These are phyloP conservation scores for Athetis lepigone DNA, from an alignment of 2,888 invertebrate genomes.

Conservation along the genomic window DNA sequence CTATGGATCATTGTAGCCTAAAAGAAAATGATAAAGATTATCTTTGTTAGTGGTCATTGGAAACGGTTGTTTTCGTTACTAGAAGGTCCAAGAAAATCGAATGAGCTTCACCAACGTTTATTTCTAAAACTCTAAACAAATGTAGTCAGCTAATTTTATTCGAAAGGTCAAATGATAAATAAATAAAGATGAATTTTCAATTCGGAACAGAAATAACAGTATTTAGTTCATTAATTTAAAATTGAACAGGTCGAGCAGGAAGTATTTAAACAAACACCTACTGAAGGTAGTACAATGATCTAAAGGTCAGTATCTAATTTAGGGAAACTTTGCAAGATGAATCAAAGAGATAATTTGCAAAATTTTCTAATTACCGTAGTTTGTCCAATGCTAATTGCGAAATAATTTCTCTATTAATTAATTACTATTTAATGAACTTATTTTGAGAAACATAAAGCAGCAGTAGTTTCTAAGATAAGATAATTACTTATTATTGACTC, in stretches of 20 bases:
- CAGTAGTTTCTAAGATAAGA: no score
- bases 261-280: slow-evolving; percentile 30
- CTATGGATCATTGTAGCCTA: no score
- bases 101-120: background rate
- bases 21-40: no score
- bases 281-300: slow-evolving; percentile 2
- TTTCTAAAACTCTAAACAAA: no score
- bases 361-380: no score
- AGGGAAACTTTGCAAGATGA: background rate
- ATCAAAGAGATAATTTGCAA: background rate
- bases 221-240: slow-evolving; percentile 17
- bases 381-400: no score
- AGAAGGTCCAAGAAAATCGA: background rate
- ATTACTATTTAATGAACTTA: no score
- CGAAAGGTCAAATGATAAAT: slow-evolving; percentile 10
- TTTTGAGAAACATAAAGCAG: no score
- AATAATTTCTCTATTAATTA: no score
- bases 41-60: no score
- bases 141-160: background rate
- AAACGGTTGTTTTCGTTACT: no score
- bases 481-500: no score
- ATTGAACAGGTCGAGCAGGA: slow-evolving; percentile 21
- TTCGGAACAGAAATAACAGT: background rate
- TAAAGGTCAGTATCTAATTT: slow-evolving; percentile 35
- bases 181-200: slow-evolving; percentile 12